Conservation (phyloP, 2,113 vertebrate species). For the Gymnarchus niloticus region DNA sequence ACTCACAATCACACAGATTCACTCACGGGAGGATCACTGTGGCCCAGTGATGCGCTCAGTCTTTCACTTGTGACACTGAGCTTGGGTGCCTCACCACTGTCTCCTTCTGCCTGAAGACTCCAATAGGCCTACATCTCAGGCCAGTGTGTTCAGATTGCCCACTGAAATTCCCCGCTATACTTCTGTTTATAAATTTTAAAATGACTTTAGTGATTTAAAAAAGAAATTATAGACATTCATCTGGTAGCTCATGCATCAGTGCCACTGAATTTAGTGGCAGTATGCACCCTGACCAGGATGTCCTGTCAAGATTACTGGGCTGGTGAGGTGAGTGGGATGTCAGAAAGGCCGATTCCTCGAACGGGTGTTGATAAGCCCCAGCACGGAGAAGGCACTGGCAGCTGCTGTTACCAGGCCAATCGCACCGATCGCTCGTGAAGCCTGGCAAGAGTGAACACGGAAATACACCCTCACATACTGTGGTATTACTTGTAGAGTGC, state of each 20-base stretch:
- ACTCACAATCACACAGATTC: not conserved
- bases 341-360: constrained; percentile 72
- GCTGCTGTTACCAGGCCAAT: constrained; percentile 72
- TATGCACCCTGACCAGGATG: too few species aligned
- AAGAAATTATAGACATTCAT: too few species aligned
- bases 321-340: constrained; percentile 12
- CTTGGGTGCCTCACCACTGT: not conserved
- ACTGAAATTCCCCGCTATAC: not conserved
- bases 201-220: not conserved
- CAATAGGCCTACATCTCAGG: not conserved
- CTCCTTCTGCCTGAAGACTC: not conserved
- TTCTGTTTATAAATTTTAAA: not conserved
- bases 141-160: not conserved
- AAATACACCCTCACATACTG: not conserved
- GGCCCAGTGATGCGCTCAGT: too few species aligned
- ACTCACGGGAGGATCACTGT: not conserved
- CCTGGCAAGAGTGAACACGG: constrained; percentile 57
- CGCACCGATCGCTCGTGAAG: constrained; percentile 69
- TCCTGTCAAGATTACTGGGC: too few species aligned
- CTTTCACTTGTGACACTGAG: not conserved
- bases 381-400: constrained; percentile 72
- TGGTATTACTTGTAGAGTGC: not conserved
- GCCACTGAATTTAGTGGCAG: not conserved
- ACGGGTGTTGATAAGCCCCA: constrained; percentile 73
- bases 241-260: not conserved